Percentiles rank a stretch among this genome's conserved stretches.
phyloP scores from a whole-genome alignment of 1,140 invertebrate species.

The Caenorhabditis brenneri region DNA sequence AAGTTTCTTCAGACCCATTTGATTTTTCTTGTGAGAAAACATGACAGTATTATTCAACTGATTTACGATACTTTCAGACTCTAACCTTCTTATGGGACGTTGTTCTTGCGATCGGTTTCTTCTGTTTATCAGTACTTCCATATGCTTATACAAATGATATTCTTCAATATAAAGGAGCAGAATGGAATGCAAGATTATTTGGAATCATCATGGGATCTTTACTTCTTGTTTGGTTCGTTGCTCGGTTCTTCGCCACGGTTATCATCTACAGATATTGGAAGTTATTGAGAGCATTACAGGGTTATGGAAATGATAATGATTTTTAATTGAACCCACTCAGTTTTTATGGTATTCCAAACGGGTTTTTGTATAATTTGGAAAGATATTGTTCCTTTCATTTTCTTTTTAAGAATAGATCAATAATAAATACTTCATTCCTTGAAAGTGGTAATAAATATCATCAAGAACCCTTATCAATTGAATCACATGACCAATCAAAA shows the following conservation, averaged over 20 bases:
- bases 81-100: slow-evolving; percentile 35
- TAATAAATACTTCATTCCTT: too few species aligned
- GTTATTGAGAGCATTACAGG: slow-evolving; percentile 16
- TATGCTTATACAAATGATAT: slow-evolving; percentile 29
- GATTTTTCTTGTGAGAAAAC: slow-evolving; percentile 37
- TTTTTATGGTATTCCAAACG: background rate
- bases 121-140: slow-evolving; percentile 36
- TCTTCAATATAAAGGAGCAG: slow-evolving; percentile 37
- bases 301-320: slow-evolving; percentile 26
- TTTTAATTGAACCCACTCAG: background rate
- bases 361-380: slow-evolving; percentile 32
- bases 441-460: too few species aligned
- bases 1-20: slow-evolving; percentile 39
- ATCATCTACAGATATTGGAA: slow-evolving; percentile 49
- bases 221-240: slow-evolving; percentile 39
- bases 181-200: slow-evolving; percentile 42
- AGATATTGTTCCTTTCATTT: too few species aligned
- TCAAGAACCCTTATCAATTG: too few species aligned
- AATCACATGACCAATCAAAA: too few species aligned
- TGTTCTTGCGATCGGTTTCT: slow-evolving; percentile 40
- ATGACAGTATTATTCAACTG: background rate
- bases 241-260: slow-evolving; percentile 17
- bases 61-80: background rate
- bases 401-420: too few species aligned
- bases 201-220: slow-evolving; percentile 37